Base-by-base conservation (phyloP, 2,113 vertebrate genomes). In the Dascyllus trimaculatus region DNA sequence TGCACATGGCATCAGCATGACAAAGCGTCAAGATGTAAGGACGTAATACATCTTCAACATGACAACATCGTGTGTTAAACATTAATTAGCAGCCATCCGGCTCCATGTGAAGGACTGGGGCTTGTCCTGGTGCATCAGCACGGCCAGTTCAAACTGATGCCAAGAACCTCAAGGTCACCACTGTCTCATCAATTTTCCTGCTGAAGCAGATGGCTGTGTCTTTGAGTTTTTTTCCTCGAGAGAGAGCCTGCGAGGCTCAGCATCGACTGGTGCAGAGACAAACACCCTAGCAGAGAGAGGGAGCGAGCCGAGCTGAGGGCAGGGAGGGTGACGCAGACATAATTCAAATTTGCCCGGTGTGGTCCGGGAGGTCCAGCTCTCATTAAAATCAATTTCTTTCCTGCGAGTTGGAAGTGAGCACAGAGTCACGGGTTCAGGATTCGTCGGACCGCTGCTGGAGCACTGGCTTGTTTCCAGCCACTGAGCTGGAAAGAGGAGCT, bases 321-420 rank as follows among this genome's bases (percentile, higher is more conserved):
- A 57, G 57, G 25, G 26, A 4, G 29, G 46, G 24, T 40, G 53
- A 53, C 35, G 1, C 0, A 6, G 62, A 19, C 5, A 3, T 65
- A 53, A 76, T 73, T 84, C 49, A 63, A 24, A 75, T 62, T 5
- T 46, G 32, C 35, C 53, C 32, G 0, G 26, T 46, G 59, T 24
- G 21, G 56, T 80, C 53, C 57, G 29, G 54, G 26, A 82, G 67
- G 60, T 72, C 88, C 74, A 63, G 8, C 21, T 70, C 79, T 89
- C 68, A 81, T 90, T 86, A 88, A 87, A 88, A 81, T 89, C 72
- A 58, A 75, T 89, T 87, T 75, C 76, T 71, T 61, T 64, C 43
- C 64, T 54, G 66, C 0, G 10, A 68, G 73, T 51, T 29, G 63
- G 29, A 81, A 68, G 63, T 59, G 77, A 70, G 75, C 64, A 21